Evolutionary conservation across 2,888 invertebrate genomes (phyloP).

Genomic region (Dioctria linearis): DNA sequence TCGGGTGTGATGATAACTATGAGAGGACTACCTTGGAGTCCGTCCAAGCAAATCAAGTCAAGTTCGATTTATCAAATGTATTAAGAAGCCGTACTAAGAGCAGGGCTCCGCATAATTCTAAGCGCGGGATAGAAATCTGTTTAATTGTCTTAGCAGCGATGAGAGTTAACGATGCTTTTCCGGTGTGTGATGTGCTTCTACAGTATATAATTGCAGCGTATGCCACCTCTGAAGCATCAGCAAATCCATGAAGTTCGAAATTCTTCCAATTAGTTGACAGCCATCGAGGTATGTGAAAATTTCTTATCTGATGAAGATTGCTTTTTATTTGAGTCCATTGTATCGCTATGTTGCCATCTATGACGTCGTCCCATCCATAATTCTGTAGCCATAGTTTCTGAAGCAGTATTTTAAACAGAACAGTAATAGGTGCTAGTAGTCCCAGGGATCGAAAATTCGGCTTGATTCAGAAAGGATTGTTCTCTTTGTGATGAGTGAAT

Average conservation of each 20-base stretch:
- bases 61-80: no score
- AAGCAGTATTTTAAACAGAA: conserved; percentile 40
- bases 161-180: no score
- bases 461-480: conserved; percentile 56
- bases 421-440: conserved; percentile 52
- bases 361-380: neutral
- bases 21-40: no score
- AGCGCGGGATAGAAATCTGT: no score
- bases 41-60: no score
- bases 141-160: no score
- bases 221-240: neutral
- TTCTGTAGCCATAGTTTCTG: conserved; percentile 57
- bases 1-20: neutral
- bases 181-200: no score
- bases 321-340: neutral
- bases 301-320: neutral
- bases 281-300: neutral
- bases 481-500: conserved; percentile 57
- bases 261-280: neutral
- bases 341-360: neutral
- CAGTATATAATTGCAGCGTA: neutral
- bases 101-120: no score
- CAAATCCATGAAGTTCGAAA: neutral
- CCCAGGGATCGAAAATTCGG: conserved; percentile 35
- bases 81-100: no score